phyloP scores from a whole-genome alignment of 2,888 invertebrate genomes.

The Stomorhina lunata region DNA sequence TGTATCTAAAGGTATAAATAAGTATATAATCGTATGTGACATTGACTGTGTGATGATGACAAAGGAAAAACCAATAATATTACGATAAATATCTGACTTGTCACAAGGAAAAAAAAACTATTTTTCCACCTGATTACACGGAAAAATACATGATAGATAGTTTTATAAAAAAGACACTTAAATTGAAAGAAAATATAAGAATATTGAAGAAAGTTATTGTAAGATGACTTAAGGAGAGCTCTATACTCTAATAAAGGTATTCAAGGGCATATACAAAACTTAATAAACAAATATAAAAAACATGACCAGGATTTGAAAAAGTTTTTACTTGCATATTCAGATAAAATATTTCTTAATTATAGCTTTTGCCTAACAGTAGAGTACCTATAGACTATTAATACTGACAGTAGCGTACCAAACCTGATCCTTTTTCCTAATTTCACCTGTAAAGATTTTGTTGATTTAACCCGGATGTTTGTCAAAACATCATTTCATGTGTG shows the following conservation, averaged over 20 bases:
- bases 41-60: not conserved
- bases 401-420: no score
- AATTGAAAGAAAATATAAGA: not conserved
- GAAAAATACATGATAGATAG: constrained; percentile 61
- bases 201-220: no score
- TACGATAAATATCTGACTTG: constrained; percentile 41
- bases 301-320: no score
- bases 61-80: constrained; percentile 40
- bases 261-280: no score
- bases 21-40: not conserved
- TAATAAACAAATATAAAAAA: no score
- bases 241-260: no score
- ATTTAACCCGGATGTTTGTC: not conserved
- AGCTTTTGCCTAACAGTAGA: no score
- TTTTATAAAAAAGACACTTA: constrained; percentile 24
- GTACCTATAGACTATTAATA: no score
- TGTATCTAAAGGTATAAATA: no score
- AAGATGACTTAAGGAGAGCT: no score
- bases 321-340: no score
- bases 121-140: constrained; percentile 67
- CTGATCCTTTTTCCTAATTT: not conserved
- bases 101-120: constrained; percentile 29
- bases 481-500: not conserved
- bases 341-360: no score
- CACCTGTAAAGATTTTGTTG: not conserved